A percentile compares a stretch with the other conserved stretches of the same genome.
Conservation (phyloP, 2,797 vertebrate species). For the Manis crassicaudata region DNA sequence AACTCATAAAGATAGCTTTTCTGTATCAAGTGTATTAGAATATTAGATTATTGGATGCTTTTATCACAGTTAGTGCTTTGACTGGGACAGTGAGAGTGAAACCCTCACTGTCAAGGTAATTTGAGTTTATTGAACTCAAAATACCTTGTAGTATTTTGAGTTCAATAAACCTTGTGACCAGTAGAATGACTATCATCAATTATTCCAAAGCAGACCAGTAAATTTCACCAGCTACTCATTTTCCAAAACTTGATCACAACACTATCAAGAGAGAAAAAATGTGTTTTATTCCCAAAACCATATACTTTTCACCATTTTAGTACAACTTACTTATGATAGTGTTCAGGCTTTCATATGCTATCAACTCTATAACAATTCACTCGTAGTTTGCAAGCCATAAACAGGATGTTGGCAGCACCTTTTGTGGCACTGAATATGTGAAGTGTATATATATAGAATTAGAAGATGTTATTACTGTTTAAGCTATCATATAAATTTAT, state of each 20-base stretch:
- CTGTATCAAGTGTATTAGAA: neutral
- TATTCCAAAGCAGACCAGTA: neutral
- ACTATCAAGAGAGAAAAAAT: neutral
- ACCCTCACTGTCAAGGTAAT: neutral
- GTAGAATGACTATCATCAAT: neutral
- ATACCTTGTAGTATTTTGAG: neutral
- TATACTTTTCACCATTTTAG: slow-evolving; percentile 2
- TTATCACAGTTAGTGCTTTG: neutral
- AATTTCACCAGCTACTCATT: neutral
- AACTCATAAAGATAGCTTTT: slow-evolving; percentile 34
- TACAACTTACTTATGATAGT: neutral
- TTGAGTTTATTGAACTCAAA: too few relatives aligned
- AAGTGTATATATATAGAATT: neutral
- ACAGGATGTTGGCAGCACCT: neutral
- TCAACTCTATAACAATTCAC: slow-evolving; percentile 13
- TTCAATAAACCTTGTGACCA: neutral
- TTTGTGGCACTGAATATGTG: neutral
- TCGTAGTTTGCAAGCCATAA: neutral
- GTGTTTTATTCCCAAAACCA: neutral
- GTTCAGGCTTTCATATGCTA: slow-evolving; percentile 19
- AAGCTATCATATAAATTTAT: neutral
- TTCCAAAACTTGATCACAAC: neutral
- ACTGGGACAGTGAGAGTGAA: neutral
- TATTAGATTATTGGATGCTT: neutral
- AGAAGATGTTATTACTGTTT: neutral